Percentiles rank a stretch among this genome's conserved stretches.
phyloP scores from a whole-genome alignment of 2,113 vertebrate species.

The Eudyptes chrysolophus region DNA sequence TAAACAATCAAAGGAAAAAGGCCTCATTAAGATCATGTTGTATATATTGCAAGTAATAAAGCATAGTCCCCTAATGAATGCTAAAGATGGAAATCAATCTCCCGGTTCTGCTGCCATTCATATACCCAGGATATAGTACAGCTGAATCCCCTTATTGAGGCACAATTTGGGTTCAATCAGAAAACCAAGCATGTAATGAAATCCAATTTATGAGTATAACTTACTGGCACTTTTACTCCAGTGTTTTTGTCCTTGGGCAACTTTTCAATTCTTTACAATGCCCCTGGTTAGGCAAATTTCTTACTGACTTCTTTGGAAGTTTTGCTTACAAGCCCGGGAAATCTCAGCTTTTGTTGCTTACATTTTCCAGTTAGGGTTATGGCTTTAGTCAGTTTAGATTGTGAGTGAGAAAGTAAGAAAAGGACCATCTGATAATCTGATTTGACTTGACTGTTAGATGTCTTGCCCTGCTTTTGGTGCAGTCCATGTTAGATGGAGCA shows the following conservation, averaged over 20 bases:
- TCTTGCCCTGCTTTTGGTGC: not conserved
- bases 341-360: not conserved
- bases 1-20: constrained; percentile 61
- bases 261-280: not conserved
- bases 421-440: not conserved
- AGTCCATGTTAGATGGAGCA: not conserved
- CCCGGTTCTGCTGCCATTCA: constrained; percentile 41
- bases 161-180: constrained; percentile 51
- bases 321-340: not conserved
- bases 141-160: constrained; percentile 34
- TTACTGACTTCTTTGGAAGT: not conserved
- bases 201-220: not conserved
- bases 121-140: constrained; percentile 39
- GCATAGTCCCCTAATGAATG: constrained; percentile 69
- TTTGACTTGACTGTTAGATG: not conserved
- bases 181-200: not conserved
- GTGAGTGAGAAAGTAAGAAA: not conserved
- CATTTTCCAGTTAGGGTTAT: not conserved
- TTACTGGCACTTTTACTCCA: not conserved
- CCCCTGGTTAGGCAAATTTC: not conserved
- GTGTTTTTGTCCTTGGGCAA: not conserved
- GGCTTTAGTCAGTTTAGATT: not conserved
- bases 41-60: constrained; percentile 74
- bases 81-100: constrained; percentile 74
- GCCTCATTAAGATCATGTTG: constrained; percentile 58